Conservation (phyloP, 2,888 invertebrate species). For the Sarcophaga rosellei region DNA sequence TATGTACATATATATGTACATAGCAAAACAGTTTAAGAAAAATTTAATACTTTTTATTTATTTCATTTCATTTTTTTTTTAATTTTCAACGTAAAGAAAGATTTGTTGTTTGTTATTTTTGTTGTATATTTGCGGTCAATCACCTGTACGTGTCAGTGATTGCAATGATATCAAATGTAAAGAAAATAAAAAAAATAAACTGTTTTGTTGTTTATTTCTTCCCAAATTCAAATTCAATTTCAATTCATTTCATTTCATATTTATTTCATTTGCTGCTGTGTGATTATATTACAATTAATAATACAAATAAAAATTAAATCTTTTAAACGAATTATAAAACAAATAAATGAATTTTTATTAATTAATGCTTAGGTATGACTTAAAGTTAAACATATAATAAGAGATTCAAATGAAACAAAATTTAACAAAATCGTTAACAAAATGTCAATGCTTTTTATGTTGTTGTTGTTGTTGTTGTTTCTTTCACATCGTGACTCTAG, state of each 20-base stretch:
- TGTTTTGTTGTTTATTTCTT: conserved; percentile 2
- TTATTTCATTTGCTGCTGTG: background rate
- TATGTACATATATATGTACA: conserved; percentile 29
- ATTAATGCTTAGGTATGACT: conserved; percentile 24
- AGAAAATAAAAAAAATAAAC: background rate
- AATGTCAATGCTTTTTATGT: background rate
- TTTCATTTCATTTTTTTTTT: conserved; percentile 22
- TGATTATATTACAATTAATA: background rate
- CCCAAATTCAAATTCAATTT: conserved; percentile 18
- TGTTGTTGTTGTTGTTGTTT: background rate
- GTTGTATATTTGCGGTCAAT: conserved; percentile 63
- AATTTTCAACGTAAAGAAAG: conserved; percentile 8
- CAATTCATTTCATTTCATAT: background rate
- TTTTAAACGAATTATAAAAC: conserved; percentile 11
- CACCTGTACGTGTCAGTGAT: conserved; percentile 67
- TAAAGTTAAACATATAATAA: conserved; percentile 1
- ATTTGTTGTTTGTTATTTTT: conserved; percentile 18
- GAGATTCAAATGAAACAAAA: background rate
- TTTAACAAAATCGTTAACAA: background rate
- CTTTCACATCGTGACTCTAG: background rate
- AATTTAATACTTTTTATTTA: background rate
- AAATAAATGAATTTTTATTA: conserved; percentile 46
- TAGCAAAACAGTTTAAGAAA: conserved; percentile 42
- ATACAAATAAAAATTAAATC: conserved; percentile 15
- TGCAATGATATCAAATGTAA: conserved; percentile 44